Conservation (phyloP, 2,797 vertebrate species). For the Dipus sagitta region DNA sequence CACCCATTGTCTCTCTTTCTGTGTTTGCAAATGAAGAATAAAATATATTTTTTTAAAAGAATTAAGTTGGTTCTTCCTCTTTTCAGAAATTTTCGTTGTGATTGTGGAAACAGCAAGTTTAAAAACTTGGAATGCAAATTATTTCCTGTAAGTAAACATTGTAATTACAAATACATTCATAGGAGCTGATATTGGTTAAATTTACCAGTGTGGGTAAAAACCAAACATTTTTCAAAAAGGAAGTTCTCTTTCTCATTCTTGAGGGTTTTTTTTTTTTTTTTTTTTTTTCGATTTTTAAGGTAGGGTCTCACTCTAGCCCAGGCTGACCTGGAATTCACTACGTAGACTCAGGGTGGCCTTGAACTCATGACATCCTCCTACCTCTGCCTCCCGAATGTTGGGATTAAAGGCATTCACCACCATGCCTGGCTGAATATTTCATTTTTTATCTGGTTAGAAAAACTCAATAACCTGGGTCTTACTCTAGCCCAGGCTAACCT, state of each 20-base stretch:
- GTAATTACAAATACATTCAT: constrained; percentile 13
- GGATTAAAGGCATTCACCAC: too few relatives aligned
- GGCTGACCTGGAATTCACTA: too few relatives aligned
- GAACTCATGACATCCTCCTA: too few relatives aligned
- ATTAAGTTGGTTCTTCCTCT: constrained; percentile 45
- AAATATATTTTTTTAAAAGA: not conserved
- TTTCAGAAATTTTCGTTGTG: constrained; percentile 91
- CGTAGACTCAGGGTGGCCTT: too few relatives aligned
- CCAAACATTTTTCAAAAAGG: constrained; percentile 53
- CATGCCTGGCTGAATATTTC: not conserved
- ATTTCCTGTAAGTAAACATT: constrained; percentile 89
- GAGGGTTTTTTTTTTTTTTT: not conserved
- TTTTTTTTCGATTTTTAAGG: too few relatives aligned
- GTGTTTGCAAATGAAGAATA: not conserved
- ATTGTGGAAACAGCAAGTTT: constrained; percentile 97
- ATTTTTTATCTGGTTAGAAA: constrained; percentile 57
- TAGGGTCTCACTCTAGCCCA: too few relatives aligned
- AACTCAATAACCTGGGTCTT: not conserved
- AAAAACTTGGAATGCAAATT: constrained; percentile 95
- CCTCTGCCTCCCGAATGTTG: too few relatives aligned
- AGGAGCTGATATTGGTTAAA: constrained; percentile 10
- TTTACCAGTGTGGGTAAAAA: constrained; percentile 51
- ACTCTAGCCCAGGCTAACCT: too few relatives aligned
- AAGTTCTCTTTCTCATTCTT: constrained; percentile 48
- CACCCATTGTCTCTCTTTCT: too few relatives aligned